These are phyloP conservation scores for Diphyllodes magnificus DNA, from an alignment of 2,113 vertebrate species.

Conservation along the genomic window DNA sequence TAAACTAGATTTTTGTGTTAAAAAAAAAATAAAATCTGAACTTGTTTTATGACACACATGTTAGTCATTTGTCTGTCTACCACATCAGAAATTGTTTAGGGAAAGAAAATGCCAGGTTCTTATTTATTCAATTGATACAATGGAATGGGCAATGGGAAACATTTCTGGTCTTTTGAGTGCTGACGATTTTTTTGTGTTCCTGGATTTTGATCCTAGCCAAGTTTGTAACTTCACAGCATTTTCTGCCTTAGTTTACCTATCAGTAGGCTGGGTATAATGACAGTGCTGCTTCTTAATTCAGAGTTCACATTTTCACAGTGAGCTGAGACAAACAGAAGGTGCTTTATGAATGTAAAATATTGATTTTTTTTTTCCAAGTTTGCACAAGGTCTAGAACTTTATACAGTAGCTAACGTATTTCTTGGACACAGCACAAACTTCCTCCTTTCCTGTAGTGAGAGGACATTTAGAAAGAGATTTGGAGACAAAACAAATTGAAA, in stretches of 20 bases:
- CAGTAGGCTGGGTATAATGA: not conserved
- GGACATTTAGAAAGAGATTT: not conserved
- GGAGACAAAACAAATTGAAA: not conserved
- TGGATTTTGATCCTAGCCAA: not conserved
- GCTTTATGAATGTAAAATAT: not conserved
- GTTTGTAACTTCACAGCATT: not conserved
- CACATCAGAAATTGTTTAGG: not conserved
- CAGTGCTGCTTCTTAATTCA: not conserved
- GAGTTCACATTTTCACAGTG: not conserved
- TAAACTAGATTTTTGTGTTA: not conserved
- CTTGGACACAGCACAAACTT: not conserved
- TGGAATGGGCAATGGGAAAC: not conserved
- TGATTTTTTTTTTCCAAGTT: not conserved
- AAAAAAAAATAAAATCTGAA: not conserved
- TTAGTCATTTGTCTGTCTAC: not conserved
- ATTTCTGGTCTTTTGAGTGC: not conserved
- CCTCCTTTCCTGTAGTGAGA: not conserved
- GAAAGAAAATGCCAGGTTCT: not conserved
- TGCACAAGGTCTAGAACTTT: not conserved
- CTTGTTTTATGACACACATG: not conserved
- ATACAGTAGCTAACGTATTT: not conserved
- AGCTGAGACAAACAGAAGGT: not conserved
- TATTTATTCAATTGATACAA: not conserved
- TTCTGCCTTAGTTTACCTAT: not conserved
- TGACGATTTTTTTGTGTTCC: not conserved